Base-by-base conservation (phyloP, 2,113 vertebrate species). In the Taurulus bubalis region DNA sequence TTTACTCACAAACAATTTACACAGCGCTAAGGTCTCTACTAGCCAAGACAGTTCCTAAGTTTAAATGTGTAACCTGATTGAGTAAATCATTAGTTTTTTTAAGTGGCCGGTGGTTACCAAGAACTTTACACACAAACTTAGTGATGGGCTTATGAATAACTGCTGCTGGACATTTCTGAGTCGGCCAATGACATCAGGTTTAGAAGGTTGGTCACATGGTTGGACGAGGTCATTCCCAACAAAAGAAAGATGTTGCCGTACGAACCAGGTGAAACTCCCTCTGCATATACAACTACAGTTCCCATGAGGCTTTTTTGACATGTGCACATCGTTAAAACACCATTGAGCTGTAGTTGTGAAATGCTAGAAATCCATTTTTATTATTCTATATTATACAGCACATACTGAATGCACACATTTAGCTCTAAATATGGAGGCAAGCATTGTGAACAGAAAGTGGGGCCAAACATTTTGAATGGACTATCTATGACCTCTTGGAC, bases 351-450 rank as follows among this genome's bases (percentile, higher is more conserved):
- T 15, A 59, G 49, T 11, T 36, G 53, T 42, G 18, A 40, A 28
- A 59, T 10, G 20, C 49, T 51, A 51, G 10, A 69, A 32, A 69
- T 32, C 22, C 45, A 49, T 68, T 15, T 49, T 18, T 20, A 22
- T 47, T 73, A 9, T 47, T 60, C 38, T 45, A 16, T n/a, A 60
- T 45, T 30, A 32, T 47, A 73, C 40, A 73, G 40, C 49, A 56
- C n/a, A 40, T 18, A 56, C 32, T 38, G 16, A 22, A 49, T 8
- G 40, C 34, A 15, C 28, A 22, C 66, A 15, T 34, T 15, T 4
- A 71, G 24, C 53, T 36, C 20, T 30, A 30, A 40, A 42, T 30
- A 30, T 59, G n/a, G 53, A 59, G 1, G 55, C 28, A 71, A 8
- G 14, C 3, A 34, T n/a, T 34, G 32, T 16, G 49, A 56, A 11